A percentile compares a stretch with the other conserved stretches of the same genome.
phyloP scores from a whole-genome alignment of 2,113 vertebrate species.

The Eptatretus burgeri region DNA sequence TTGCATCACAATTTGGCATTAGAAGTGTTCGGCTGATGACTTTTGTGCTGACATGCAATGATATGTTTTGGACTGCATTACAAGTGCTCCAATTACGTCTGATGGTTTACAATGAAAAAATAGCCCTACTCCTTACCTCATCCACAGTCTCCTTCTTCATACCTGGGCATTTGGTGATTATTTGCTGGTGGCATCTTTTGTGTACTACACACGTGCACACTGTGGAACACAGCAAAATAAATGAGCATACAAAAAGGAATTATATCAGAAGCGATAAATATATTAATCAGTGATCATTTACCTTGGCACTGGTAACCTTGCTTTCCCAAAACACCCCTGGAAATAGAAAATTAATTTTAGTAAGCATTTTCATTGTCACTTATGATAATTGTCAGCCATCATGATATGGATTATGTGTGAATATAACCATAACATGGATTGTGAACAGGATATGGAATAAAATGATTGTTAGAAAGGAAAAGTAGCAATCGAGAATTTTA shows the following conservation, averaged over 20 bases:
- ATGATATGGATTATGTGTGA: too few species aligned
- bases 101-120: too few species aligned
- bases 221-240: slow-evolving; percentile 19
- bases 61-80: too few species aligned
- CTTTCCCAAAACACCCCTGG: slow-evolving; percentile 94
- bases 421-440: too few species aligned
- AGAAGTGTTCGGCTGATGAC: too few species aligned
- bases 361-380: not conserved
- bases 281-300: slow-evolving; percentile 20
- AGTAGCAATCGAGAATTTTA: too few species aligned
- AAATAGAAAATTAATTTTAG: slow-evolving; percentile 15
- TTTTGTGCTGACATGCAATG: too few species aligned
- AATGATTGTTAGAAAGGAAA: too few species aligned
- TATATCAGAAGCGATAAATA: not conserved
- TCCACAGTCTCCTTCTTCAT: slow-evolving; percentile 45
- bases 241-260: slow-evolving; percentile 5
- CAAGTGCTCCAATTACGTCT: too few species aligned
- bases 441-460: too few species aligned
- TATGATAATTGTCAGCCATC: not conserved
- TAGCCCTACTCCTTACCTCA: slow-evolving; percentile 25
- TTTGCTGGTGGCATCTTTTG: slow-evolving; percentile 74
- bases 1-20: too few species aligned
- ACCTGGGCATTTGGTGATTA: slow-evolving; percentile 69
- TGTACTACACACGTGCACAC: slow-evolving; percentile 94
- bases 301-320: slow-evolving; percentile 98